A percentile compares a stretch with the other conserved stretches of the same genome.
These are phyloP conservation scores for Paedocypris sp. DNA, from an alignment of 2,113 vertebrate species.

Conservation along the genomic window DNA sequence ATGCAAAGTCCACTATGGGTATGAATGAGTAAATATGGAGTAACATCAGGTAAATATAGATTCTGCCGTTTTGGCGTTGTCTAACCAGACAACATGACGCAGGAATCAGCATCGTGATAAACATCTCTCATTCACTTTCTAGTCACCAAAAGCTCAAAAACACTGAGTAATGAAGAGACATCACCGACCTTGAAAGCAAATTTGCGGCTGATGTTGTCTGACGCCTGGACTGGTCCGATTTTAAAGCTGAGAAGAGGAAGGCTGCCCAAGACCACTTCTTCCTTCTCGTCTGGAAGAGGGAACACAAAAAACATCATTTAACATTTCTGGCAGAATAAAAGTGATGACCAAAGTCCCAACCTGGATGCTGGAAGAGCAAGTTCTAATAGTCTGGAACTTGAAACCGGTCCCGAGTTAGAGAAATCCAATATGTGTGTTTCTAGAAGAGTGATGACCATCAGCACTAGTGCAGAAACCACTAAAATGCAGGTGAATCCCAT, in stretches of 20 bases:
- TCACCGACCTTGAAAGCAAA: constrained; percentile 88
- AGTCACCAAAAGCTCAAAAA: not conserved
- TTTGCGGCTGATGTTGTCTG: constrained; percentile 85
- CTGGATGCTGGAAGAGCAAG: not conserved
- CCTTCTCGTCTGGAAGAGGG: constrained; percentile 75
- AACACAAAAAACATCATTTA: not conserved
- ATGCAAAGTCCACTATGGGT: constrained; percentile 7
- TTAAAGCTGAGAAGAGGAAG: constrained; percentile 87
- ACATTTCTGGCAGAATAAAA: not conserved
- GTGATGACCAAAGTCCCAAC: not conserved
- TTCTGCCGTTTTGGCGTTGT: constrained; percentile 13
- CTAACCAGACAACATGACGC: no score
- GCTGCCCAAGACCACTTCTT: constrained; percentile 83
- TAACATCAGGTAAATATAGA: constrained; percentile 23
- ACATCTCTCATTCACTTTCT: not conserved
- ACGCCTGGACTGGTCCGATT: constrained; percentile 69
- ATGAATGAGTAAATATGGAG: not conserved
- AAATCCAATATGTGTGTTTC: not conserved
- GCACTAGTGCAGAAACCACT: constrained; percentile 6
- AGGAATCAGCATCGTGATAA: no score
- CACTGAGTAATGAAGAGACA: not conserved
- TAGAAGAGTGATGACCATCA: not conserved
- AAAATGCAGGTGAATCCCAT: constrained; percentile 38
- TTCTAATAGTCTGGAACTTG: not conserved
- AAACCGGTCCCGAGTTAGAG: not conserved